Base-by-base conservation (phyloP, 1,140 invertebrate genomes). In the Papilio glaucus region DNA sequence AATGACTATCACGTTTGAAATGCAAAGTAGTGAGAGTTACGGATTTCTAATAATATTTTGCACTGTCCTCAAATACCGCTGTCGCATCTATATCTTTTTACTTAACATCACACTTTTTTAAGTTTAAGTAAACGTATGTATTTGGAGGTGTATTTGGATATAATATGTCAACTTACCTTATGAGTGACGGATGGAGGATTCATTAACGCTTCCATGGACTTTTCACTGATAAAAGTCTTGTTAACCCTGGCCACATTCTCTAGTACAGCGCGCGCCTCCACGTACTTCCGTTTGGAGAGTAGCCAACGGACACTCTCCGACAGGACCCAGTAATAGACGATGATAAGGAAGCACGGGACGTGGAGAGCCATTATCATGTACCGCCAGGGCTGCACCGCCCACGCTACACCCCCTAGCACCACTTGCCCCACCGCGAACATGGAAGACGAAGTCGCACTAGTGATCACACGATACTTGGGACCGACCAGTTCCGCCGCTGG, bases 271-370 rank as follows among this genome's bases (percentile, higher is more conserved):
- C 93, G 93, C 5, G 95, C 95, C 75, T 96, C 94, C 0, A 95
- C 93, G 42, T 95, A 94, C 75, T 94, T 95, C 5, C 95, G 95
- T 73, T 96, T 95, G 1, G 95, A 95, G 37, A 97, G 84, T 6
- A 97, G 90, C 97, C 97, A 98, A 75, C 96, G 93, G n/a, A 95
- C 91, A 26, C 95, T 96, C 86, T 96, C 95, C 0, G 95, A 94
- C 2, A 95, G 73, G 45, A 95, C 81, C 89, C 95, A 94, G 39
- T 94, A 94, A 81, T 95, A 95, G 2, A 92, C 80, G 5, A 97
- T 83, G 9, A 96, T 89, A 1, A 96, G 84, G 12, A 97, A 81
- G 33, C 95, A 95, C 1, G 96, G 95, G 1, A 93, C 85, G 73
- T 97, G 96, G 5, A 96, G 88, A 2, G 95, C 89, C n/a, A 96